phyloP scores from a whole-genome alignment of 2,888 invertebrate species.

The Drosophila recens region DNA sequence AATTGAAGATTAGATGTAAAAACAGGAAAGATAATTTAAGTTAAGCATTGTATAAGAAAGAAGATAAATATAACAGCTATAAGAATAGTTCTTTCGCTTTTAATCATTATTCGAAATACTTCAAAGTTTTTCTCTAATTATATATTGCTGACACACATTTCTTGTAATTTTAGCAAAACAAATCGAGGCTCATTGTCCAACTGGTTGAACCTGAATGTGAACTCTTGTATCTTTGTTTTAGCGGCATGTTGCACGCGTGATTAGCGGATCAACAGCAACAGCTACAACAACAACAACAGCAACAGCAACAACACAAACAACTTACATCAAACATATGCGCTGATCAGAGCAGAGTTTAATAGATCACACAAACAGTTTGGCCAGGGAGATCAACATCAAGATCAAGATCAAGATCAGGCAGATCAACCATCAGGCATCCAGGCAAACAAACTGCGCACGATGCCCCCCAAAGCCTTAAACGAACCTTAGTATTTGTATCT shows the following conservation, averaged over 20 bases:
- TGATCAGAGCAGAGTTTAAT: slow-evolving; percentile 50
- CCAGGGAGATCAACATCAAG: slow-evolving; percentile 42
- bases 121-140: slow-evolving; percentile 10
- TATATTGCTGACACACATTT: slow-evolving; percentile 65
- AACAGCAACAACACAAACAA: slow-evolving; percentile 32
- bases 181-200: slow-evolving; percentile 49
- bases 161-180: slow-evolving; percentile 40
- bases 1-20: too few species aligned
- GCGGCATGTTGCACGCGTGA: slow-evolving; percentile 78
- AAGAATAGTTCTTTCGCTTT: not conserved
- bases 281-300: slow-evolving; percentile 32
- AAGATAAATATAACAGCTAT: too few species aligned
- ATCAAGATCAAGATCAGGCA: slow-evolving; percentile 50
- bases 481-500: slow-evolving; percentile 26
- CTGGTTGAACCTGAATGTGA: slow-evolving; percentile 37
- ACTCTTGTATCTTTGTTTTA: slow-evolving; percentile 60
- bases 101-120: not conserved
- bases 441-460: slow-evolving; percentile 37
- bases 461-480: slow-evolving; percentile 36
- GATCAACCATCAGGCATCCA: slow-evolving; percentile 55
- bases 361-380: slow-evolving; percentile 46
- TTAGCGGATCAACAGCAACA: slow-evolving; percentile 57
- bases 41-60: too few species aligned
- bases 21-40: too few species aligned
- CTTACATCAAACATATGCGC: slow-evolving; percentile 77